Evolutionary conservation across 1,140 invertebrate species (phyloP).

Genomic region (Drosophila parabipectinata): DNA sequence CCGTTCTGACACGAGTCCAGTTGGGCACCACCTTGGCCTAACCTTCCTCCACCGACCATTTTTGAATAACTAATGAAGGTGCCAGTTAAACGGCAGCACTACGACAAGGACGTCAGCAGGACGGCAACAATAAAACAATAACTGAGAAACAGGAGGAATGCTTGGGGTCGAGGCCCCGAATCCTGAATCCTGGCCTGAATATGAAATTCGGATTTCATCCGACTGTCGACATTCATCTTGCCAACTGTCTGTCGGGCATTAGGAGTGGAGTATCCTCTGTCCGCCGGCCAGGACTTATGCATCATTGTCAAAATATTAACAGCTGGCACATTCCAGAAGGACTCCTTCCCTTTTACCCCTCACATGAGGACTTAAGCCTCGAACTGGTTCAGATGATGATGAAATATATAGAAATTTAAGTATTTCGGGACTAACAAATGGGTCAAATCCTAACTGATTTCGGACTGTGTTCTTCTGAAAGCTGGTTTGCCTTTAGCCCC

Average conservation of each 20-base stretch:
- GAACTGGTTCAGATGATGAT: slow-evolving; percentile 48
- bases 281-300: slow-evolving; percentile 67
- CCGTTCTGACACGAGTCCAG: slow-evolving; percentile 68
- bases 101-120: slow-evolving; percentile 29
- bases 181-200: slow-evolving; percentile 62
- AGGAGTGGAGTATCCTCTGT: slow-evolving; percentile 41
- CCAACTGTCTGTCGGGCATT: slow-evolving; percentile 74
- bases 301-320: slow-evolving; percentile 82
- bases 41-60: slow-evolving; percentile 47
- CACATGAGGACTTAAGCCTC: slow-evolving; percentile 68
- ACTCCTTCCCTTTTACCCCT: not conserved
- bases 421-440: slow-evolving; percentile 63
- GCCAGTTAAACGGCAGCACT: slow-evolving; percentile 62
- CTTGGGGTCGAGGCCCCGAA: slow-evolving; percentile 35
- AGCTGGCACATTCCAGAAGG: slow-evolving; percentile 68
- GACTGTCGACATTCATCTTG: slow-evolving; percentile 81
- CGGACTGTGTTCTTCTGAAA: slow-evolving; percentile 28
- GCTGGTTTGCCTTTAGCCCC: slow-evolving; percentile 20
- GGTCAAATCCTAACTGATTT: slow-evolving; percentile 66
- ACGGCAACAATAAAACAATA: slow-evolving; percentile 65
- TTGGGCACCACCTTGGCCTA: slow-evolving; percentile 43
- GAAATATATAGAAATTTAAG: slow-evolving; percentile 74
- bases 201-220: slow-evolving; percentile 75
- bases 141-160: slow-evolving; percentile 39
- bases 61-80: slow-evolving; percentile 82